These are phyloP conservation scores for Procambarus virginalis DNA, from an alignment of 1,140 invertebrate genomes.

Conservation along the genomic window DNA sequence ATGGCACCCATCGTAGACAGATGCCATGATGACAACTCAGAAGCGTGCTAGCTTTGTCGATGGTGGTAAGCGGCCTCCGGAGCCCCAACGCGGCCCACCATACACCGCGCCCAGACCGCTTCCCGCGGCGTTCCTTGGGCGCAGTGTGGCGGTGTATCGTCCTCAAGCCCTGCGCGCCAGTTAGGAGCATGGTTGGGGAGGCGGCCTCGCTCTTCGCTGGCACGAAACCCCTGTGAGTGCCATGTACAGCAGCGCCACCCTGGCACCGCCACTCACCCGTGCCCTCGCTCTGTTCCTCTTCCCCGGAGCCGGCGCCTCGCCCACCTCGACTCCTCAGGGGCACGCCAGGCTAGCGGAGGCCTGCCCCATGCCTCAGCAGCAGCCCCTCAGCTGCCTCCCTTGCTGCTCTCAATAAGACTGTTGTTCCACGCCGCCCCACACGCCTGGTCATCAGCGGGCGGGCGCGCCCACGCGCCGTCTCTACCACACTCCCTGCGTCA, in stretches of 20 bases:
- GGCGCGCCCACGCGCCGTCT: conserved; percentile 47
- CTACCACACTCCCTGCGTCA: conserved; percentile 62
- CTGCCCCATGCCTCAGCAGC: conserved; percentile 42
- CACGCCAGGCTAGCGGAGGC: conserved; percentile 24
- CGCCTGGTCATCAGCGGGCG: conserved; percentile 53
- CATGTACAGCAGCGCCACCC: conserved; percentile 20
- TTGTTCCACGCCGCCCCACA: conserved; percentile 41
- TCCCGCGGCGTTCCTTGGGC: conserved; percentile 55
- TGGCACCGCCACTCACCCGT: conserved; percentile 49
- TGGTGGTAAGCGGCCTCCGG: conserved; percentile 20
- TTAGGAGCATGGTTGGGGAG: conserved; percentile 63
- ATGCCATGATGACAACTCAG: conserved; percentile 26
- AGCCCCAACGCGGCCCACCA: conserved; percentile 13
- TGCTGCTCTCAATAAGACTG: conserved; percentile 25
- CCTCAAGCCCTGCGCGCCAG: conserved; percentile 62
- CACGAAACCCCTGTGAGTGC: conserved; percentile 20
- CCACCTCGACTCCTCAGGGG: conserved; percentile 28
- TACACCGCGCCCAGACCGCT: conserved; percentile 55
- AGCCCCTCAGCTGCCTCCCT: conserved; percentile 51
- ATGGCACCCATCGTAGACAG: conserved; percentile 38
- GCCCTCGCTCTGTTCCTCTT: conserved; percentile 28
- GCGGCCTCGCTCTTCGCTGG: conserved; percentile 56
- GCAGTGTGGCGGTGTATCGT: conserved; percentile 39
- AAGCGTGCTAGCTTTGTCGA: conserved; percentile 50
- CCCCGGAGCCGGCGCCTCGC: conserved; percentile 41